Percentiles rank a stretch among this genome's conserved stretches.
Conservation (phyloP, 1,140 invertebrate species). For the Brachionus asplanchnoidis region DNA sequence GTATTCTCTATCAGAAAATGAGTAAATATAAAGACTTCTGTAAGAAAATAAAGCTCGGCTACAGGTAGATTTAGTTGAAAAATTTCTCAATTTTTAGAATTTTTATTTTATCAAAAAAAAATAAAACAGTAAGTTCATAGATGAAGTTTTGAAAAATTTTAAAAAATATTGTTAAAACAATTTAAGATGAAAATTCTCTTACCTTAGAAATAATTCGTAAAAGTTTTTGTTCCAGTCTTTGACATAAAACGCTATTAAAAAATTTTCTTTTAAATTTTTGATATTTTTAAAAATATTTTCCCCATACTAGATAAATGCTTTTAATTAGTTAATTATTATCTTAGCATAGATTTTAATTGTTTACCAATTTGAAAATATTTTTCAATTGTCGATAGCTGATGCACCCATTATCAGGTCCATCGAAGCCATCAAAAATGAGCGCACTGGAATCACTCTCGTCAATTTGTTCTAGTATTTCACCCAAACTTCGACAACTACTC, state of each 20-base stretch:
- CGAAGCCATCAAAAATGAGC: neutral
- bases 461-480: neutral
- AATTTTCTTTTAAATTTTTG: neutral
- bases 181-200: neutral
- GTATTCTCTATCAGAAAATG: too few species aligned
- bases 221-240: constrained; percentile 1
- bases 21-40: too few species aligned
- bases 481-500: neutral
- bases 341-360: neutral
- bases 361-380: neutral
- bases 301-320: neutral
- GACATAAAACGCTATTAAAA: constrained; percentile 6
- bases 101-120: too few species aligned
- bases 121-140: too few species aligned
- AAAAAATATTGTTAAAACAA: too few species aligned
- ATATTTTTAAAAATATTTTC: neutral
- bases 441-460: neutral
- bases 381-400: neutral
- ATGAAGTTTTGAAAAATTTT: neutral
- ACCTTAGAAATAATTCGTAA: constrained; percentile 15
- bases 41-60: too few species aligned
- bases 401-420: neutral
- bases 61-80: too few species aligned
- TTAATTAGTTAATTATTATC: neutral
- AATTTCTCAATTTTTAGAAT: too few species aligned